Conservation (phyloP, 2,888 invertebrate species). For the Latheticus oryzae region DNA sequence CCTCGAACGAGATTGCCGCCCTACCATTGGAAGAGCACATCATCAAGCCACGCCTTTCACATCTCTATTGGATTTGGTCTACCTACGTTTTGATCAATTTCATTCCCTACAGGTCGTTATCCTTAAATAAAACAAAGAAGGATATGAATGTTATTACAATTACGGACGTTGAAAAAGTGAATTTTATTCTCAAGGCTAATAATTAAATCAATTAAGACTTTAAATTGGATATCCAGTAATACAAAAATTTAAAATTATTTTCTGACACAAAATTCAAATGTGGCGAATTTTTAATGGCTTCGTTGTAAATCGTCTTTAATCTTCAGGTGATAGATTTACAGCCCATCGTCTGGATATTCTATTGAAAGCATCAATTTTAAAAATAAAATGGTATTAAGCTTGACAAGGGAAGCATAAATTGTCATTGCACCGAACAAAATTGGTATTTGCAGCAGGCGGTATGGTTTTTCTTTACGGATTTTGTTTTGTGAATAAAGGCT, state of each 20-base stretch:
- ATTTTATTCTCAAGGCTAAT: no score
- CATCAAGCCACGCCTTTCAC: conserved; percentile 56
- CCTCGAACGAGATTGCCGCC: conserved; percentile 51
- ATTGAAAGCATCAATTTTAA: conserved; percentile 37
- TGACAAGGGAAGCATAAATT: conserved; percentile 39
- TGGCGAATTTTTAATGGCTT: conserved; percentile 35
- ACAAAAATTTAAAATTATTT: no score
- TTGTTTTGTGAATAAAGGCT: conserved; percentile 13
- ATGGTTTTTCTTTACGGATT: no score
- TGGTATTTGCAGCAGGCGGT: conserved; percentile 28
- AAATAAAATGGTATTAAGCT: conserved; percentile 27
- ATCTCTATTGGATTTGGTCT: conserved; percentile 55
- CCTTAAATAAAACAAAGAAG: conserved; percentile 1
- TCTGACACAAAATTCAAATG: conserved; percentile 5
- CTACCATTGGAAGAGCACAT: conserved; percentile 56
- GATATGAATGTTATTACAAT: no score
- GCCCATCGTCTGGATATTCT: conserved; percentile 34
- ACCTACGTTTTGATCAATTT: conserved; percentile 19
- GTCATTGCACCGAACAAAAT: conserved; percentile 33
- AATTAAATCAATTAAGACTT: no score
- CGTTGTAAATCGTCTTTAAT: conserved; percentile 31
- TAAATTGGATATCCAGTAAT: no score
- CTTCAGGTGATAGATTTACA: conserved; percentile 40
- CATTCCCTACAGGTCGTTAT: conserved; percentile 10
- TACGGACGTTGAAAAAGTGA: no score